Conservation (phyloP, 2,113 vertebrate genomes). For the Apus apus region DNA sequence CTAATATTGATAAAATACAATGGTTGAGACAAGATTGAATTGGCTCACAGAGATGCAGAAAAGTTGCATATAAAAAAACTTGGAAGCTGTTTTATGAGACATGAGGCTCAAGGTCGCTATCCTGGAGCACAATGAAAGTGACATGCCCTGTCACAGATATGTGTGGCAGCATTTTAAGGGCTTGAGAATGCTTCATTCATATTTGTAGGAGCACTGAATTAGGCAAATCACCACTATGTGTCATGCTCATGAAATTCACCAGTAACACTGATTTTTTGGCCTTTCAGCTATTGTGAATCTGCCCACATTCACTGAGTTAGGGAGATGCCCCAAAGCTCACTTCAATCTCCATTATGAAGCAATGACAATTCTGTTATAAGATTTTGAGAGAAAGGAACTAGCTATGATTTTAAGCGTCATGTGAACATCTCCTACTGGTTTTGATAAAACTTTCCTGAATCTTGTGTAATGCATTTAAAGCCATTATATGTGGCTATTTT, state of each 20-base stretch:
- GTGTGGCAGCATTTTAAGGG: conserved; percentile 46
- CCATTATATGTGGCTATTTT: neutral
- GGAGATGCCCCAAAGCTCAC: neutral
- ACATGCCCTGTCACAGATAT: neutral
- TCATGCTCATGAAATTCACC: neutral
- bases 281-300: neutral
- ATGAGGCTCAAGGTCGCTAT: neutral
- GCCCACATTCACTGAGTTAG: neutral
- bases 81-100: neutral
- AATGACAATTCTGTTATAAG: neutral
- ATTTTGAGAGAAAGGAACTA: neutral
- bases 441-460: neutral
- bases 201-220: conserved; percentile 21
- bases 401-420: neutral
- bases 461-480: neutral
- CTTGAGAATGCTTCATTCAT: conserved; percentile 29
- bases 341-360: neutral
- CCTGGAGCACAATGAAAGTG: neutral
- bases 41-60: neutral
- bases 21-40: neutral
- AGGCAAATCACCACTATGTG: conserved; percentile 14
- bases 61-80: neutral
- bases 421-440: neutral
- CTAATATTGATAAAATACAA: rapidly evolving
- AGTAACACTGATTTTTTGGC: conserved; percentile 21